phyloP scores from a whole-genome alignment of 2,113 vertebrate genomes.

The Danionella cerebrum region DNA sequence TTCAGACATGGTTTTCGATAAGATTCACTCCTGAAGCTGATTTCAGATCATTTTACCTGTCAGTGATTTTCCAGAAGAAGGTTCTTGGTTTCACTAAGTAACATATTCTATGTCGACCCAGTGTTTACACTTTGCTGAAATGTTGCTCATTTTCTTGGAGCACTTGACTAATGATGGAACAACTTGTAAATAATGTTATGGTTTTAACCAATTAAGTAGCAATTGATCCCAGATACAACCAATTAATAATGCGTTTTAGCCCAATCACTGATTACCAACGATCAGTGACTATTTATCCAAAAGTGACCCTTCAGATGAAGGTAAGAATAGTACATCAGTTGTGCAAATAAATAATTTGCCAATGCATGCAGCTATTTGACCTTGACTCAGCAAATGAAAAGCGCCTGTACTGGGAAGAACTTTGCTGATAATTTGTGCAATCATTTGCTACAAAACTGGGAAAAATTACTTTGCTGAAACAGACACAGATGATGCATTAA shows the following conservation, averaged over 20 bases:
- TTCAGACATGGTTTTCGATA: conserved; percentile 14
- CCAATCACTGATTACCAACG: not conserved
- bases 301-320: conserved; percentile 23
- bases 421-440: not conserved
- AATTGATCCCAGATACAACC: too few species aligned
- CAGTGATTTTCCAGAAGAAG: not conserved
- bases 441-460: not conserved
- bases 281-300: conserved; percentile 30
- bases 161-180: not conserved
- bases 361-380: conserved; percentile 5
- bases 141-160: not conserved
- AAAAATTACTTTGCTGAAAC: too few species aligned
- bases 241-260: not conserved
- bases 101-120: too few species aligned
- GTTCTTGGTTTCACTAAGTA: not conserved
- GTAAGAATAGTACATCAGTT: conserved; percentile 34
- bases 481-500: too few species aligned
- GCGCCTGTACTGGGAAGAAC: not conserved
- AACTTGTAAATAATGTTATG: too few species aligned
- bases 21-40: not conserved
- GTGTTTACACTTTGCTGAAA: too few species aligned
- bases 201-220: too few species aligned
- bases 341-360: not conserved
- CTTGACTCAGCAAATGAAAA: not conserved
- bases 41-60: not conserved